These are phyloP conservation scores for Drosophila glabriapex DNA, from an alignment of 2,888 invertebrate species.

Conservation along the genomic window DNA sequence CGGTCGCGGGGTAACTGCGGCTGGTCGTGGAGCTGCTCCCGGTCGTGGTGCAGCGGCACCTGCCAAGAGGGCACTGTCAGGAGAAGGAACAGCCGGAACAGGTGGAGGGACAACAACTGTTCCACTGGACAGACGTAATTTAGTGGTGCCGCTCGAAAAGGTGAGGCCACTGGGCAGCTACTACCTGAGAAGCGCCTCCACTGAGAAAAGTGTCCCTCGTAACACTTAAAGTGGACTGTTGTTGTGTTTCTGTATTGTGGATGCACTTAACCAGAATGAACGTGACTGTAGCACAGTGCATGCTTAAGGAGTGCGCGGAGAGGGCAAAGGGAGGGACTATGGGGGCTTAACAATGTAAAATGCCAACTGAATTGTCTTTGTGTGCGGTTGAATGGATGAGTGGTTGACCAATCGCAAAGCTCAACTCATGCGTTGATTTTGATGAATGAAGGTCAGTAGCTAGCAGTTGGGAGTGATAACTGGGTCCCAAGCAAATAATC, in stretches of 20 bases:
- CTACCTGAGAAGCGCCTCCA: conserved; percentile 3
- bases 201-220: conserved; percentile 17
- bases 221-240: conserved; percentile 63
- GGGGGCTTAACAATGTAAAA: conserved; percentile 34
- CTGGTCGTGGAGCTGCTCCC: conserved; percentile 86
- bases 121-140: conserved; percentile 84
- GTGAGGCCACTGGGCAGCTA: conserved; percentile 64
- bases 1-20: conserved; percentile 72
- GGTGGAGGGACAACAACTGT: conserved; percentile 64
- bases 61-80: conserved; percentile 38
- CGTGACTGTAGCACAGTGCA: conserved; percentile 67
- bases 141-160: conserved; percentile 89
- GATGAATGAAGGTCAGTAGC: conserved; percentile 68
- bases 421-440: conserved; percentile 50
- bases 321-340: neutral
- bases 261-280: conserved; percentile 70
- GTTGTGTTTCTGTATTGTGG: conserved; percentile 25
- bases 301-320: neutral
- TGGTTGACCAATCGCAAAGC: conserved; percentile 35
- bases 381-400: conserved; percentile 13
- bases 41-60: conserved; percentile 76
- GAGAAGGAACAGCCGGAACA: conserved; percentile 58
- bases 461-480: conserved; percentile 15
- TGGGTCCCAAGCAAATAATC: conserved; percentile 30
- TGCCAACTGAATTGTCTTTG: conserved; percentile 57